phyloP scores from a whole-genome alignment of 2,797 vertebrate genomes.

The Harpagifer antarcticus region DNA sequence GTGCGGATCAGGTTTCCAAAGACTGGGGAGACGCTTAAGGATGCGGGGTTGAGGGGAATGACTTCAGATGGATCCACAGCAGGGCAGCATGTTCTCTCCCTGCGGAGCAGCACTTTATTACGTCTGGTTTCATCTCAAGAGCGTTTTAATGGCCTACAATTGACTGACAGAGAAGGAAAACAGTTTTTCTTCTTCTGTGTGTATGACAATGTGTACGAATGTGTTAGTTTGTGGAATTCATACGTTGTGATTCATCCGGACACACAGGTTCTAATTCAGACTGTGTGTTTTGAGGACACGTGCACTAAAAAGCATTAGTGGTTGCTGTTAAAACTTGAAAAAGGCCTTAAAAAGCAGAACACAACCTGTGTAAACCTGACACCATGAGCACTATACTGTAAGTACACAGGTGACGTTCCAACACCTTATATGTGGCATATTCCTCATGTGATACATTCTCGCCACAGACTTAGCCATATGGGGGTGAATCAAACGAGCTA shows the following conservation, averaged over 20 bases:
- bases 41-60: conserved; percentile 57
- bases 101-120: conserved; percentile 67
- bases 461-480: conserved; percentile 66
- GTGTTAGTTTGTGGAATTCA: conserved; percentile 48
- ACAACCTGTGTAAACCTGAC: conserved; percentile 52
- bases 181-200: conserved; percentile 14
- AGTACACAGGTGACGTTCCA: conserved; percentile 45
- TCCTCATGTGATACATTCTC: conserved; percentile 68
- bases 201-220: conserved; percentile 38
- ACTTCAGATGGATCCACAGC: conserved; percentile 63
- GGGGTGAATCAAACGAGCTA: conserved; percentile 74
- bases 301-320: conserved; percentile 47
- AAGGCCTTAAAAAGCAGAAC: conserved; percentile 58
- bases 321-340: conserved; percentile 46
- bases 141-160: conserved; percentile 58
- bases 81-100: conserved; percentile 56
- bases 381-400: background rate
- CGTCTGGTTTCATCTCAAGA: conserved; percentile 65
- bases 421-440: conserved; percentile 41
- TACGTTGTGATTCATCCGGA: conserved; percentile 62
- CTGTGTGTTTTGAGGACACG: conserved; percentile 35
- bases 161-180: conserved; percentile 44
- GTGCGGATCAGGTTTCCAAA: conserved; percentile 71
- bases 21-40: conserved; percentile 63
- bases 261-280: conserved; percentile 35